Evolutionary conservation across 92 coral and sea anemone species (phyloP), one percentile per base, ranked within the genome.

Genomic region (Virgularia gustaviana): DNA sequence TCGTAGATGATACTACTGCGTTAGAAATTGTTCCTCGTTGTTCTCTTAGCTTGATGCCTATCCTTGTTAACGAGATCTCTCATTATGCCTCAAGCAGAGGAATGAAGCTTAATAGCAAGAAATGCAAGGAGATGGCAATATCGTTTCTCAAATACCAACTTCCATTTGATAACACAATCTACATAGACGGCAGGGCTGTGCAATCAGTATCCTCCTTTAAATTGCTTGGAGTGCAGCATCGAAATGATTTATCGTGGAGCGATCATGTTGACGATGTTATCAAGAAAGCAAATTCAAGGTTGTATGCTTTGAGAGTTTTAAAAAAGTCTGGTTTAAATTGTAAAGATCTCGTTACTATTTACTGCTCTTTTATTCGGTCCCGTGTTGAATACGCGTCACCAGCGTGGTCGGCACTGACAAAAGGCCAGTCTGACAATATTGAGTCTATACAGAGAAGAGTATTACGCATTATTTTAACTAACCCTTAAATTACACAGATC

Each of bases 251-350:
- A 33, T 77, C 68, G 15, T 83, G 79, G 87, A n/a, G 64, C 8
- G 47, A 63, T 9, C 79, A 70, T 38, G 51, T 63, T 39, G 79
- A 82, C 64, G 27, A 67, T 41, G 70, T 63, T 30, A 54, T 65
- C 73, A 36, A 80, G 60, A 82, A 61, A 31, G 86, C 78, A 16
- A 82, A 71, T 47, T 64, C 55, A 34, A 63, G 84, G 27, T 63
- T 83, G 22, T 83, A 78, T 63, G 87, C 75, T n/a, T 72, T 82
- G 25, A 63, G 85, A 41, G 27, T 27, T 36, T 53, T 79, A 16
- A 78, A 78, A 52, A 38, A 25, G 41, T 78, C 56, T 36, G 84
- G 80, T 18, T 73, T 62, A 2, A 57, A 59, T 23, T 28, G 51
- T 28, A 23, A 59, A 47, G 81, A 73, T 16, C 32, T 73, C 22